Evolutionary conservation across 2,888 invertebrate species (phyloP).

Genomic region (Carterocephalus palaemon): DNA sequence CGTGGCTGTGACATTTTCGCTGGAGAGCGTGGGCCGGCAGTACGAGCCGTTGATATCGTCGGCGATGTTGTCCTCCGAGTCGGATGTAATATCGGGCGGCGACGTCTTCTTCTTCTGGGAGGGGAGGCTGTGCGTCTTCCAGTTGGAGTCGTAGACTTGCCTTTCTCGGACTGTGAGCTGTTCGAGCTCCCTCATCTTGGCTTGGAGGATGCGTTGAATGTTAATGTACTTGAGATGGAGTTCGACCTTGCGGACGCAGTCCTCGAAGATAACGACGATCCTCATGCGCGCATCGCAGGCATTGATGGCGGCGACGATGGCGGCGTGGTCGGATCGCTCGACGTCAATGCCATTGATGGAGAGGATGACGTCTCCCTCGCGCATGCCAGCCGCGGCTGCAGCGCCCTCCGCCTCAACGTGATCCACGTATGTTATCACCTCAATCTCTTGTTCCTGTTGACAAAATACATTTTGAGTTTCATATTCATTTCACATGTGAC

Average conservation of each 20-base stretch:
- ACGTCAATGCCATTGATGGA: slow-evolving; percentile 98
- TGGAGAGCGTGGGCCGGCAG: slow-evolving; percentile 88
- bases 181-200: slow-evolving; percentile 91
- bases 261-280: slow-evolving; percentile 97
- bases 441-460: slow-evolving; percentile 89
- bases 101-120: slow-evolving; percentile 89
- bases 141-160: slow-evolving; percentile 89
- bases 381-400: slow-evolving; percentile 94
- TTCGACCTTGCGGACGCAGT: slow-evolving; percentile 95
- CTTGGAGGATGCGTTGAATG: slow-evolving; percentile 89
- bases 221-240: slow-evolving; percentile 95
- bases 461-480: slow-evolving; percentile 1
- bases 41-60: slow-evolving; percentile 80
- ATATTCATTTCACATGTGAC: neutral
- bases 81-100: slow-evolving; percentile 64
- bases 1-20: slow-evolving; percentile 84
- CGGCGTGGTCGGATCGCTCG: slow-evolving; percentile 95
- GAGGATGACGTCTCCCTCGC: slow-evolving; percentile 97
- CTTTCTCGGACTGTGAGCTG: slow-evolving; percentile 88
- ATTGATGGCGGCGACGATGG: slow-evolving; percentile 94
- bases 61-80: slow-evolving; percentile 60
- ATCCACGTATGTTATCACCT: slow-evolving; percentile 98
- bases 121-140: slow-evolving; percentile 94
- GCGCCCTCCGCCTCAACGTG: slow-evolving; percentile 96
- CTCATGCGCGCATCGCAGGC: slow-evolving; percentile 93